phyloP scores from a whole-genome alignment of 2,113 vertebrate genomes.

The Ariopsis seemanni region DNA sequence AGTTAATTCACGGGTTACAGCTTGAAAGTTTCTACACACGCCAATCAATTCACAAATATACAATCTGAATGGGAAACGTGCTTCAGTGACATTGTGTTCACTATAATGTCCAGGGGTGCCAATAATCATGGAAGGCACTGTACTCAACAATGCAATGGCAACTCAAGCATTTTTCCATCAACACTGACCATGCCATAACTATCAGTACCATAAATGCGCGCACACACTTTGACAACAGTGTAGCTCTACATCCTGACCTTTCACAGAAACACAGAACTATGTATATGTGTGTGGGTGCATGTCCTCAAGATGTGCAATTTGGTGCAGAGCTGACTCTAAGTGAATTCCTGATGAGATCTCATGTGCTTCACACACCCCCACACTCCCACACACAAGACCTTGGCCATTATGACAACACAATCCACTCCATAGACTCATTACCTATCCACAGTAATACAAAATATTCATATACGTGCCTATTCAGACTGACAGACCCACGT shows the following conservation, averaged over 20 bases:
- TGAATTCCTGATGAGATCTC: conserved; percentile 50
- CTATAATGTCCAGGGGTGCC: not conserved
- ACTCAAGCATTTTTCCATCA: not conserved
- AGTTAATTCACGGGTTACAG: too few relatives aligned
- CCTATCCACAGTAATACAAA: not conserved
- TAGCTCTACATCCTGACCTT: not conserved
- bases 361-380: not conserved
- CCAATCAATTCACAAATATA: too few relatives aligned
- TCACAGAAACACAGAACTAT: conserved; percentile 23
- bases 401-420: not conserved
- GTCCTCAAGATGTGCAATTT: conserved; percentile 15
- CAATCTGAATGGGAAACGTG: too few relatives aligned
- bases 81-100: not conserved
- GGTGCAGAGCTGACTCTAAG: conserved; percentile 44
- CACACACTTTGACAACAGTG: not conserved
- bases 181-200: not conserved
- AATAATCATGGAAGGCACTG: not conserved
- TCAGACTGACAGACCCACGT: conserved; percentile 28
- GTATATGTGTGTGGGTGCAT: not conserved
- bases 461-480: not conserved
- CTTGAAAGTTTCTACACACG: too few relatives aligned
- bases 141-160: not conserved
- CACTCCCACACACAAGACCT: conserved; percentile 9
- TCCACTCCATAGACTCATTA: not conserved
- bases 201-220: not conserved